Conservation (phyloP, 2,797 vertebrate genomes). For the Fringilla coelebs region DNA sequence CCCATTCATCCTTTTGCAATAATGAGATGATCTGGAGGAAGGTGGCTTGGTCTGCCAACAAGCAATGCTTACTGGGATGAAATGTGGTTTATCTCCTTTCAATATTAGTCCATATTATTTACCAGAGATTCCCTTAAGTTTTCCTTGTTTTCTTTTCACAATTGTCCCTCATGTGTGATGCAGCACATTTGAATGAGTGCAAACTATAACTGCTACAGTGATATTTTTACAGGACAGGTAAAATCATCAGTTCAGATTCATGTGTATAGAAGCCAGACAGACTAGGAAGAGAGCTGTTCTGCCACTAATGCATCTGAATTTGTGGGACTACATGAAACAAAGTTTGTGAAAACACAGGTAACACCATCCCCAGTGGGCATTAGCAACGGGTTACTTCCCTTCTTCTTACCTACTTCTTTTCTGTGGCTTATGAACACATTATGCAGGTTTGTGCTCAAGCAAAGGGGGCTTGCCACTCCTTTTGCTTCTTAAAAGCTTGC, state of each 20-base stretch:
- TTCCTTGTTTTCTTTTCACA: neutral
- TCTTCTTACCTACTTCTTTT: neutral
- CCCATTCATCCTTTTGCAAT: neutral
- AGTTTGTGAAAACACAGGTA: neutral
- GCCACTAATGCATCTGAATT: neutral
- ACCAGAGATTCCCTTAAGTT: neutral
- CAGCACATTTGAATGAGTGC: neutral
- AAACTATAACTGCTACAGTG: neutral
- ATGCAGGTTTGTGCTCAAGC: neutral
- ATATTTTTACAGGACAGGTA: neutral
- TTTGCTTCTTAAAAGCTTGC: neutral
- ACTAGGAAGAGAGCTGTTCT: neutral
- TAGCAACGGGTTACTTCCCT: neutral
- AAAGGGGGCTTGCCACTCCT: neutral
- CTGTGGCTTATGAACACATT: neutral
- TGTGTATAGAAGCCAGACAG: neutral
- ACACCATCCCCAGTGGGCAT: neutral
- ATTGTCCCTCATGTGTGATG: neutral
- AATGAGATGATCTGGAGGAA: neutral
- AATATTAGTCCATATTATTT: neutral
- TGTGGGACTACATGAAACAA: neutral
- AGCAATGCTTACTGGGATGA: neutral
- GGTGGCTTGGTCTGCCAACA: neutral
- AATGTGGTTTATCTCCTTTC: neutral
- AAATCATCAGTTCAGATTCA: neutral